Percentiles rank a stretch among this genome's conserved stretches.
Conservation (phyloP, 2,113 vertebrate species). For the Corythoichthys haematopterus region DNA sequence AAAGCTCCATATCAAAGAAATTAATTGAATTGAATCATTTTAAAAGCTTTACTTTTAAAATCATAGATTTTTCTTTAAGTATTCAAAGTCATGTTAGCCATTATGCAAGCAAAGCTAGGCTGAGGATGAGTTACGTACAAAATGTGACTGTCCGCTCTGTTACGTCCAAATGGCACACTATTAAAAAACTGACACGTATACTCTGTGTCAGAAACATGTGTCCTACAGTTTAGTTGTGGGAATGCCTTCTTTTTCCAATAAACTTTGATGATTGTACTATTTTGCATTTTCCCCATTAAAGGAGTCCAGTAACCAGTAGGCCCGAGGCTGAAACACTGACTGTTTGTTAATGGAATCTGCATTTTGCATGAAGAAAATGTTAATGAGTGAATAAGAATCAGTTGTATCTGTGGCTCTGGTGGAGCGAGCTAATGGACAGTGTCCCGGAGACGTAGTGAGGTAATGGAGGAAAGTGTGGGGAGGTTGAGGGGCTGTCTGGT, state of each 20-base stretch:
- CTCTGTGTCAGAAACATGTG: neutral
- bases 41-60: too few relatives aligned
- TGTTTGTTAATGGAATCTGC: constrained; percentile 50
- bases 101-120: too few relatives aligned
- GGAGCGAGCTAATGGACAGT: constrained; percentile 43
- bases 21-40: too few relatives aligned
- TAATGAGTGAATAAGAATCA: constrained; percentile 44
- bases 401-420: constrained; percentile 28
- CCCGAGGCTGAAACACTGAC: constrained; percentile 32
- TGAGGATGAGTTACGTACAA: too few relatives aligned
- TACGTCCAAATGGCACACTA: too few relatives aligned
- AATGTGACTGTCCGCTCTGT: too few relatives aligned
- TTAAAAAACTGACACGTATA: too few relatives aligned
- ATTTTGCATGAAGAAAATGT: constrained; percentile 49
- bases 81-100: too few relatives aligned
- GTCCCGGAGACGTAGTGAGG: constrained; percentile 28
- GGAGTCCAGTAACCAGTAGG: constrained; percentile 16
- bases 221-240: constrained; percentile 11
- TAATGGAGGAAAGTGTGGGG: constrained; percentile 18
- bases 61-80: too few relatives aligned
- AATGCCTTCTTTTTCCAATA: constrained; percentile 6
- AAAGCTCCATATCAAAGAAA: too few relatives aligned
- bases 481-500: constrained; percentile 17
- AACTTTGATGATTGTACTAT: constrained; percentile 6
- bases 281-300: constrained; percentile 28